Percentiles rank a stretch among this genome's conserved stretches.
phyloP scores from a whole-genome alignment of 1,140 invertebrate genomes.

The Sycophila sp. region DNA sequence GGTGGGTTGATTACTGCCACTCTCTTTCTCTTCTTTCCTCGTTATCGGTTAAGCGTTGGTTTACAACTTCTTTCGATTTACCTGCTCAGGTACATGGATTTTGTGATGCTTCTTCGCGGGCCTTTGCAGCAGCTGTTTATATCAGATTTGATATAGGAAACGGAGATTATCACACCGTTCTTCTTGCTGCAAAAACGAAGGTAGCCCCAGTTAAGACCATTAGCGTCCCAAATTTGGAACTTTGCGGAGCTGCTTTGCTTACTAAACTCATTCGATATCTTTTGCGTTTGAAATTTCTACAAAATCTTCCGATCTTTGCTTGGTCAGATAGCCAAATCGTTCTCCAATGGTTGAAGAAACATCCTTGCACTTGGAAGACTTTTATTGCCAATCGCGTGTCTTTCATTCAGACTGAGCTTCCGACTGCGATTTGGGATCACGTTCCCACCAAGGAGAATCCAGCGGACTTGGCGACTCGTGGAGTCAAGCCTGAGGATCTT shows the following conservation, averaged over 20 bases:
- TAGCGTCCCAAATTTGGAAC: neutral
- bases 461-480: slow-evolving; percentile 21
- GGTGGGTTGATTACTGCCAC: neutral
- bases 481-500: neutral
- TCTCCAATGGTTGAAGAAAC: no score
- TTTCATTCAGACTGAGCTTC: neutral
- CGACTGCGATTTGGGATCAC: slow-evolving; percentile 1
- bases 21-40: neutral
- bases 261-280: neutral
- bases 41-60: neutral
- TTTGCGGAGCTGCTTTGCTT: neutral
- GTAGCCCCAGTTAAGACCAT: neutral
- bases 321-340: slow-evolving; percentile 39
- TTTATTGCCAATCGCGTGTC: slow-evolving; percentile 26
- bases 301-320: neutral
- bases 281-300: neutral
- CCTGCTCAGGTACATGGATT: neutral
- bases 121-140: neutral
- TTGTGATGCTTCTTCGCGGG: neutral
- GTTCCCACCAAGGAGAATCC: slow-evolving; percentile 14
- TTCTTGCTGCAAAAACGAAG: neutral
- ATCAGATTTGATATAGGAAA: neutral
- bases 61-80: neutral
- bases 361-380: neutral
- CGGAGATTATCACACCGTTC: neutral